Conservation (phyloP, 2,113 vertebrate species). For the Ochotona princeps region DNA sequence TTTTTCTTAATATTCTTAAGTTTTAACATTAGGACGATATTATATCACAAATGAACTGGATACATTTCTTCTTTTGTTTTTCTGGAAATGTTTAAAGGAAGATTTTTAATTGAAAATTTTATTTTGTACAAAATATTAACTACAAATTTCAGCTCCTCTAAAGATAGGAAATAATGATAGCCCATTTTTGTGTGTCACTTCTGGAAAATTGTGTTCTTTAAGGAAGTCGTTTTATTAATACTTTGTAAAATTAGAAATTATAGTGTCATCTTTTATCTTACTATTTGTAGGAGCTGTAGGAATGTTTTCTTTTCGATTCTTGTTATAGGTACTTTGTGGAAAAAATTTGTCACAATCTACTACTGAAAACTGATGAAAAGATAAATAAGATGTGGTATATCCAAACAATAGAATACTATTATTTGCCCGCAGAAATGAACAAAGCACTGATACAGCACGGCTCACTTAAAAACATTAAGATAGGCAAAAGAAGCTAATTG, state of each 20-base stretch:
- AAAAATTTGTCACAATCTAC: constrained; percentile 41
- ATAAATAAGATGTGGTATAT: constrained; percentile 23
- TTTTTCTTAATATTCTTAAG: constrained; percentile 43
- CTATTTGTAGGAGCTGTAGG: constrained; percentile 1
- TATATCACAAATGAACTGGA: constrained; percentile 22
- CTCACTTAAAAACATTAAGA: constrained; percentile 23
- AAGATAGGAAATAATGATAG: constrained; percentile 24
- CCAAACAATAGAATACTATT: background rate
- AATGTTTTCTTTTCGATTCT: constrained; percentile 32
- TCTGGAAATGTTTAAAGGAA: background rate
- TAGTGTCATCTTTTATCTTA: background rate
- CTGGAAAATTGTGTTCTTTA: background rate
- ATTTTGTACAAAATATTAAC: background rate
- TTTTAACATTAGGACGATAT: constrained; percentile 31
- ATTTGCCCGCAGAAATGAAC: constrained; percentile 20
- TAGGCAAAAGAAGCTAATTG: background rate
- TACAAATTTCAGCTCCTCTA: constrained; percentile 43
- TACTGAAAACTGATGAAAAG: background rate
- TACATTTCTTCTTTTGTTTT: constrained; percentile 13
- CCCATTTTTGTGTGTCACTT: background rate
- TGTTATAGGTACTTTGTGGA: background rate
- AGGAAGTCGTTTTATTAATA: constrained; percentile 40
- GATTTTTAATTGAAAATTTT: too few species aligned
- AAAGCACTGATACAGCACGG: background rate
- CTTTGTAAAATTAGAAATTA: constrained; percentile 46